Evolutionary conservation across 2,888 invertebrate species (phyloP).

Genomic region (Chymomyza procnemis): DNA sequence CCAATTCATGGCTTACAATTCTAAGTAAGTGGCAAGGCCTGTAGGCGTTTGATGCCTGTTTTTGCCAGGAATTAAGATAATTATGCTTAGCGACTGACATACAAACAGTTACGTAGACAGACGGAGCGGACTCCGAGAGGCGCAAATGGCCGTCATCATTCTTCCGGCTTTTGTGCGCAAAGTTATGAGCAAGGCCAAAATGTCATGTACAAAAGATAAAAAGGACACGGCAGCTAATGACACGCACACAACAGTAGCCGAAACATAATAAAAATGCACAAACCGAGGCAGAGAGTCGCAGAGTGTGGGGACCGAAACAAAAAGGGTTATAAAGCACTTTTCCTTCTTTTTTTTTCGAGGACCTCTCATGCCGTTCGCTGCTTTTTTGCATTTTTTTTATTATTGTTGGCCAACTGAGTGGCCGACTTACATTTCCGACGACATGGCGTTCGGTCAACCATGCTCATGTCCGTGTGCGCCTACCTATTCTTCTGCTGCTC

Average conservation of each 20-base stretch:
- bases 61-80: slow-evolving; percentile 18
- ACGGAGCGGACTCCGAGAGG: slow-evolving; percentile 30
- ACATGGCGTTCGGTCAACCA: not conserved
- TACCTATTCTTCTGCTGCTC: not conserved
- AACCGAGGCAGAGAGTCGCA: not conserved
- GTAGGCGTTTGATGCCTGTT: slow-evolving; percentile 4
- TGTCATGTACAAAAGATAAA: slow-evolving; percentile 69
- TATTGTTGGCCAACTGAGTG: not conserved
- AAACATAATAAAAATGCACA: not conserved
- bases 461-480: not conserved
- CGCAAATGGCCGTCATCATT: slow-evolving; percentile 72
- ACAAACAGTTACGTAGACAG: not conserved
- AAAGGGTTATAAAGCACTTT: slow-evolving; percentile 7
- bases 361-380: not conserved
- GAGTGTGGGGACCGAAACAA: not conserved
- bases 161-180: slow-evolving; percentile 60
- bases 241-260: slow-evolving; percentile 33
- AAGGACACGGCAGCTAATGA: slow-evolving; percentile 67
- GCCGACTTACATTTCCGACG: not conserved
- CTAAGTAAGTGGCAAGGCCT: not conserved
- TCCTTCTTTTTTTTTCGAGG: not conserved
- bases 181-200: slow-evolving; percentile 53
- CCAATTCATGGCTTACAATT: not conserved
- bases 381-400: not conserved
- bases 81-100: slow-evolving; percentile 1